Evolutionary conservation across 1,140 invertebrate genomes (phyloP).

Genomic region (Orchesella cincta): DNA sequence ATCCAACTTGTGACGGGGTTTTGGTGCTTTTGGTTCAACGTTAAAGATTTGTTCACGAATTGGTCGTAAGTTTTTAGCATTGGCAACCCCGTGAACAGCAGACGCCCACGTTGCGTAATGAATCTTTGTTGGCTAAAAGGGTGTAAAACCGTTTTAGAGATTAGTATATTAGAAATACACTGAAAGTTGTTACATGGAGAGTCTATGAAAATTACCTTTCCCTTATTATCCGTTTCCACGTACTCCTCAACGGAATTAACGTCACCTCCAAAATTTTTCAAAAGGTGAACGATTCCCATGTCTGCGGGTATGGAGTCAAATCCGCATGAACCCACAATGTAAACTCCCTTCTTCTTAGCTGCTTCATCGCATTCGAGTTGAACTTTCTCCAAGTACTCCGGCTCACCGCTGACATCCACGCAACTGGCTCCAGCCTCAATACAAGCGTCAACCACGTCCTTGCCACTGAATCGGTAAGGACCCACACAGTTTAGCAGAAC

Average conservation of each 20-base stretch:
- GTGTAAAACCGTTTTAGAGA: neutral
- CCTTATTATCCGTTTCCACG: constrained; percentile 57
- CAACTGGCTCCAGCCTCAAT: constrained; percentile 78
- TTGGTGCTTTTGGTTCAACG: constrained; percentile 60
- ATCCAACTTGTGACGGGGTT: constrained; percentile 56
- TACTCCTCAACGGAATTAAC: constrained; percentile 77
- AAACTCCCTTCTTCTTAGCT: constrained; percentile 76
- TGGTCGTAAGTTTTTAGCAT: constrained; percentile 64
- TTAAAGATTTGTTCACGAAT: constrained; percentile 67
- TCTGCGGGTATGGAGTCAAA: constrained; percentile 85
- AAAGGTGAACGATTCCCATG: constrained; percentile 73
- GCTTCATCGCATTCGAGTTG: constrained; percentile 75
- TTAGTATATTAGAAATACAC: neutral
- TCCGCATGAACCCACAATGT: constrained; percentile 85
- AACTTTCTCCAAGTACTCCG: constrained; percentile 81
- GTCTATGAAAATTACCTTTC: constrained; percentile 49
- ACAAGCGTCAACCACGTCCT: constrained; percentile 87
- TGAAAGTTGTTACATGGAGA: neutral
- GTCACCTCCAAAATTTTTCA: constrained; percentile 73
- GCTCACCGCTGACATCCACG: constrained; percentile 74
- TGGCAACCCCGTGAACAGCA: constrained; percentile 70
- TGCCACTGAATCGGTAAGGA: constrained; percentile 85
- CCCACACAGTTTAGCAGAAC: constrained; percentile 85
- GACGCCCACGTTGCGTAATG: constrained; percentile 84
- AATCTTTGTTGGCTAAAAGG: constrained; percentile 55